Evolutionary conservation across 2,888 invertebrate genomes (phyloP), one percentile per base, ranked within the genome.

Genomic region (Oscheius myriophilus): DNA sequence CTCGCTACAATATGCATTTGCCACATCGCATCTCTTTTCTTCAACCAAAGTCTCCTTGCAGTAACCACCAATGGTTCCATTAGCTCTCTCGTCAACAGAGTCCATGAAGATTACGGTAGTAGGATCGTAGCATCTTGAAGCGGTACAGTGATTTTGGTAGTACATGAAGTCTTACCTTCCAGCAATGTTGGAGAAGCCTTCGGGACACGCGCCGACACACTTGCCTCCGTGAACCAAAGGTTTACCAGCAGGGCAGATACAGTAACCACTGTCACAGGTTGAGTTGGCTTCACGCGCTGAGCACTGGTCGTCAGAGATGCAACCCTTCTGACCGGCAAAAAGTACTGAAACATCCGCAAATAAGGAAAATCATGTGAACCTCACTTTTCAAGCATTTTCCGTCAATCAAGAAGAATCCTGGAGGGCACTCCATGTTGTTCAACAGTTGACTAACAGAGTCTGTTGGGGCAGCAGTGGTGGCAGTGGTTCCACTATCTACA

Each of bases 81-180:
- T 85, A 42, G 78, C 76, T 33, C 85, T 72, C 26, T 84, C 84
- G 52, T 85, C 84, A 0, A 85, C 85, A n/a, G 85, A 85, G 57
- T 85, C 85, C 85, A 85, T 85, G 75, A 85, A 86, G 52, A 85
- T 84, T 23, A 85, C 82, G 4, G 85, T 86, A 16, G 85, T 86
- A 45, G 86, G 82, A 59, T 85, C 85, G 65, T 86, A 84, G 63
- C 85, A 85, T 53, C 83, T 75, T 46, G 14, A 67, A 55, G 2
- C 7, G 46, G 4, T 58, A 9, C 45, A 58, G 14, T 26, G 63
- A 16, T 14, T 23, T 1, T 2, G 45, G 21, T 7, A 43, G 21
- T 7, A 43, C 42, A 41, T 12, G 6, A 2, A 4, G 26, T 21
- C 62, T 7, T 1, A 71, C 71, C 81, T 73, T 71, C 84, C 83